Base-by-base conservation (phyloP, 2,113 vertebrate species). In the Bos javanicus region DNA sequence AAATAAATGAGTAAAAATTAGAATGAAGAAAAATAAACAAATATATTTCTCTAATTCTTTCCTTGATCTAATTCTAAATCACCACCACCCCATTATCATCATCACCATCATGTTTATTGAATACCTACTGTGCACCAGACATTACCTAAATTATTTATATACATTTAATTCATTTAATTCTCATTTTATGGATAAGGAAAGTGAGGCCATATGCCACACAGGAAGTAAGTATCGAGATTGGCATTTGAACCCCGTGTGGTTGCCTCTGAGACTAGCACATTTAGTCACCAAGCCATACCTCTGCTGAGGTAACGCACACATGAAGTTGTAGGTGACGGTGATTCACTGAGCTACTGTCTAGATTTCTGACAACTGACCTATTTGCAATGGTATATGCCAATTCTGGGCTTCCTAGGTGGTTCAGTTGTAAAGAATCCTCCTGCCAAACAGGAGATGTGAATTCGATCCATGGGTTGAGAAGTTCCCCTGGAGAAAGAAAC, bases 141-240 rank as follows among this genome's bases (percentile, higher is more conserved):
- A 43, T 48, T 56, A 59, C 57, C 33, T 36, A 13, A 57, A 59
- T 83, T 8, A 19, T 39, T 57, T 28, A 50, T 7, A 28, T 3
- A 17, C 2, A 17, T 80, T 71, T 17, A 12, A 11, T 52, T 71
- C 7, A 3, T 48, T 80, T 67, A 7, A 83, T 92, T 89, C 33
- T 97, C 11, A 46, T 84, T 94, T 84, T 74, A 30, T 46, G 92
- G 36, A 52, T 62, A 39, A 36, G 52, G 36, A 54, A 21, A 71
- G 21, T 10, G n/a, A 60, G 59, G 25, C 52, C 13, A 10, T n/a
- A 21, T 36, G 50, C 30, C 48, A 23, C 59, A 6, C 6, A 17
- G 54, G 39, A 11, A 62, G 9, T 54, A 52, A 30, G 12, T 59
- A 50, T 12, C 1, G 1, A 26, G 30, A 39, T 3, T 7, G 12